phyloP scores from a whole-genome alignment of 2,113 vertebrate species.

The Planiliza haematocheilus region DNA sequence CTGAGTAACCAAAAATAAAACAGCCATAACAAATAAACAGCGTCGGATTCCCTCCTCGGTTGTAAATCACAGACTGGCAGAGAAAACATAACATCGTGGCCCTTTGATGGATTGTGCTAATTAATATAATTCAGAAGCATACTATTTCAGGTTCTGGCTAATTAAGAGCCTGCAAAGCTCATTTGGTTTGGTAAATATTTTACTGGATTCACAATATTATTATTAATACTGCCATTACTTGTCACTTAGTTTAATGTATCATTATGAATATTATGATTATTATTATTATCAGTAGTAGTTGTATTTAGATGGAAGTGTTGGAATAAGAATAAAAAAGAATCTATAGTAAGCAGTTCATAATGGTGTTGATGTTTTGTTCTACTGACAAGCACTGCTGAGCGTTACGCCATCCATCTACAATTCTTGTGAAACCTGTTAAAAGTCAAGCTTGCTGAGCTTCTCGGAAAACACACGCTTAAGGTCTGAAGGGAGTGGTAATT shows the following conservation, averaged over 20 bases:
- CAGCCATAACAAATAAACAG: conserved; percentile 1
- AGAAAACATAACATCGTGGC: conserved; percentile 18
- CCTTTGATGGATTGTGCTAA: conserved; percentile 46
- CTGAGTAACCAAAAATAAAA: neutral
- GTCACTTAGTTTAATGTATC: neutral
- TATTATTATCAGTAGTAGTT: neutral
- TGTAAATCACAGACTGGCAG: conserved; percentile 30
- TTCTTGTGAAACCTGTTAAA: conserved; percentile 10
- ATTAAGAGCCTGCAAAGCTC: conserved; percentile 40
- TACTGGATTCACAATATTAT: conserved; percentile 8
- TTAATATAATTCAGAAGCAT: conserved; percentile 50
- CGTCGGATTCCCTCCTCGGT: neutral
- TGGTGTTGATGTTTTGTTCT: neutral
- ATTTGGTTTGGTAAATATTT: conserved; percentile 30
- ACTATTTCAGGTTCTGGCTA: conserved; percentile 37
- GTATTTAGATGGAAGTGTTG: neutral
- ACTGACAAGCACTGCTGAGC: neutral
- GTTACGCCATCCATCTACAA: neutral
- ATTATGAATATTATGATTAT: too few species aligned
- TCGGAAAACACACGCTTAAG: neutral
- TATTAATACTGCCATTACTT: neutral
- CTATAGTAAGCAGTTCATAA: neutral
- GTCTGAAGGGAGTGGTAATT: conserved; percentile 10
- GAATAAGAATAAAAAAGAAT: neutral
- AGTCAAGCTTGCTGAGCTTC: conserved; percentile 3